Percentiles rank a stretch among this genome's conserved stretches.
phyloP scores from a whole-genome alignment of 2,113 vertebrate species.

The Bombycilla garrulus region DNA sequence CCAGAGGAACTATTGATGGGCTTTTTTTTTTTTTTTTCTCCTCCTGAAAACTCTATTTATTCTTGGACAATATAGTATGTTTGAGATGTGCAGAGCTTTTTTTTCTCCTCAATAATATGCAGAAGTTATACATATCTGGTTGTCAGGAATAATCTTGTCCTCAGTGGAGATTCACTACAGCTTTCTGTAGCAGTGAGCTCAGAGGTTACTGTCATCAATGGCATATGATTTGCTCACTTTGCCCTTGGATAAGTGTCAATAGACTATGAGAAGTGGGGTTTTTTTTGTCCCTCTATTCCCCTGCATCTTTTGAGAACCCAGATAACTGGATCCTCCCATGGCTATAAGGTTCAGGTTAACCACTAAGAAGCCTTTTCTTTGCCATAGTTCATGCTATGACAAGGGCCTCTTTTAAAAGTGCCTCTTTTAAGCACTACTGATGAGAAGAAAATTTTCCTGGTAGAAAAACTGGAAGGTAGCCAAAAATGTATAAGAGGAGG shows the following conservation, averaged over 20 bases:
- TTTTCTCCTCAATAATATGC: not conserved
- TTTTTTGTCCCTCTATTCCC: not conserved
- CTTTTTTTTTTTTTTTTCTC: not conserved
- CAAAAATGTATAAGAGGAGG: not conserved
- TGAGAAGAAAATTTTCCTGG: not conserved
- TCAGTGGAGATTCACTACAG: not conserved
- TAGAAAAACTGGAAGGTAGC: not conserved
- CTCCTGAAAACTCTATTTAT: not conserved
- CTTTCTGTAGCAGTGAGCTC: not conserved
- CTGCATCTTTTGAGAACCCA: not conserved
- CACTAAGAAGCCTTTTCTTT: not conserved
- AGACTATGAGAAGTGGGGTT: not conserved
- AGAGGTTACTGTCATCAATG: not conserved
- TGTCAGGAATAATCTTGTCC: not conserved
- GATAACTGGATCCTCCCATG: not conserved
- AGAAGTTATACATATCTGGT: not conserved
- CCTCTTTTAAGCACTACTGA: not conserved
- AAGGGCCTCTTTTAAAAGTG: not conserved
- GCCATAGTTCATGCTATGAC: not conserved
- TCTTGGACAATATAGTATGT: not conserved
- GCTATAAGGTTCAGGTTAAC: not conserved
- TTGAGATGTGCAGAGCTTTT: not conserved
- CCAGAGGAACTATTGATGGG: not conserved
- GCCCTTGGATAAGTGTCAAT: not conserved
- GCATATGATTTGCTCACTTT: not conserved